Evolutionary conservation across 2,797 vertebrate genomes (phyloP).

Genomic region (Manis pentadactyla): DNA sequence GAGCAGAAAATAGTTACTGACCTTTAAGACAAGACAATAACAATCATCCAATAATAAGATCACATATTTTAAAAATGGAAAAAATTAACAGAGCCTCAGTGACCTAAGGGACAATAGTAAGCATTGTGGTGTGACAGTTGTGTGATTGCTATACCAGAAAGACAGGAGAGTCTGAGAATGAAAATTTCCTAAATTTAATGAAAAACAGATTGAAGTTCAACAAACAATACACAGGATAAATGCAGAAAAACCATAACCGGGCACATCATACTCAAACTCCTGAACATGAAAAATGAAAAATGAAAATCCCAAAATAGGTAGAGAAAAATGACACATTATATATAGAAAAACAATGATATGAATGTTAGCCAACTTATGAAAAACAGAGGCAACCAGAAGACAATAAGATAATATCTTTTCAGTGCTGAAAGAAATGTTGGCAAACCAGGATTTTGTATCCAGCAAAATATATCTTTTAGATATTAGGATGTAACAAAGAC

Average conservation of each 20-base stretch:
- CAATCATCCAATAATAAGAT: background rate
- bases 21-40: background rate
- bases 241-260: background rate
- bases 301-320: background rate
- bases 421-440: background rate
- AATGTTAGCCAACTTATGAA: background rate
- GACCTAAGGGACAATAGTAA: background rate
- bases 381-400: background rate
- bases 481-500: background rate
- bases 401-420: background rate
- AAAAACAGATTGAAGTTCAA: background rate
- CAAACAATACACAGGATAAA: background rate
- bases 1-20: background rate
- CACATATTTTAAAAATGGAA: background rate
- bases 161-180: background rate
- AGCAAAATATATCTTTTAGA: background rate
- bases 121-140: background rate
- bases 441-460: background rate
- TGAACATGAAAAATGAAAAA: background rate
- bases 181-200: background rate
- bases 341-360: background rate
- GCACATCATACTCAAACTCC: background rate
- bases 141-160: background rate
- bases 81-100: background rate
- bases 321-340: background rate